A percentile compares a stretch with the other conserved stretches of the same genome.
Conservation (phyloP, 2,113 vertebrate genomes). For the Petrocephalus microphthalmus region DNA sequence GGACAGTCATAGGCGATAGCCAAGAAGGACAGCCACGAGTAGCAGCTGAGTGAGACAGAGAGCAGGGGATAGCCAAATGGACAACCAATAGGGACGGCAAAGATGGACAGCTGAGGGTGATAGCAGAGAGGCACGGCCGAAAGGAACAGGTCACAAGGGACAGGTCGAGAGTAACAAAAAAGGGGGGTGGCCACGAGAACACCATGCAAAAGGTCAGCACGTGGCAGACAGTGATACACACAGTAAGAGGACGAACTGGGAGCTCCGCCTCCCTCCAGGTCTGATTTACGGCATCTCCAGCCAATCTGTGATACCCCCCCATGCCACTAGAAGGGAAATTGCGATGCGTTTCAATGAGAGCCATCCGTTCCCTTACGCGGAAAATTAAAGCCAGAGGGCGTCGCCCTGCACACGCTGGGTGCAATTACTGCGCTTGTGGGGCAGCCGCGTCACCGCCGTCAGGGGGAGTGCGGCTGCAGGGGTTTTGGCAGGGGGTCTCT, state of each 20-base stretch:
- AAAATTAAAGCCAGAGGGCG: conserved; percentile 55
- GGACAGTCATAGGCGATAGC: no score
- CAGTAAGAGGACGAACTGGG: neutral
- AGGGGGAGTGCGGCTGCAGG: neutral
- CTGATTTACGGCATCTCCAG: conserved; percentile 64
- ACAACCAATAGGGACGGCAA: no score
- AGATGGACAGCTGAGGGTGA: neutral
- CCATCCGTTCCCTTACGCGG: conserved; percentile 69
- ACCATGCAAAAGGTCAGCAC: neutral
- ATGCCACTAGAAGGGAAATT: conserved; percentile 66
- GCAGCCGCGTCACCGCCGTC: conserved; percentile 14
- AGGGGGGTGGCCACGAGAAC: neutral
- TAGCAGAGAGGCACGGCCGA: neutral
- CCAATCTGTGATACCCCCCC: conserved; percentile 68
- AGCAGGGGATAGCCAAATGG: neutral
- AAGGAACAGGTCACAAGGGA: neutral
- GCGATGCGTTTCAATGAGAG: conserved; percentile 79
- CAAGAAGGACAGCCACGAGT: neutral
- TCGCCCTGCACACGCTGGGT: conserved; percentile 27
- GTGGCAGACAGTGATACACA: neutral
- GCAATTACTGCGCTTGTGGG: conserved; percentile 69
- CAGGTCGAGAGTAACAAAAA: no score
- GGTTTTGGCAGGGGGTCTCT: neutral
- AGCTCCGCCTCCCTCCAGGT: conserved; percentile 58
- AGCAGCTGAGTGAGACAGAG: no score